These are phyloP conservation scores for Acanthococcus lagerstroemiae DNA, from an alignment of 2,888 invertebrate genomes.

Conservation along the genomic window DNA sequence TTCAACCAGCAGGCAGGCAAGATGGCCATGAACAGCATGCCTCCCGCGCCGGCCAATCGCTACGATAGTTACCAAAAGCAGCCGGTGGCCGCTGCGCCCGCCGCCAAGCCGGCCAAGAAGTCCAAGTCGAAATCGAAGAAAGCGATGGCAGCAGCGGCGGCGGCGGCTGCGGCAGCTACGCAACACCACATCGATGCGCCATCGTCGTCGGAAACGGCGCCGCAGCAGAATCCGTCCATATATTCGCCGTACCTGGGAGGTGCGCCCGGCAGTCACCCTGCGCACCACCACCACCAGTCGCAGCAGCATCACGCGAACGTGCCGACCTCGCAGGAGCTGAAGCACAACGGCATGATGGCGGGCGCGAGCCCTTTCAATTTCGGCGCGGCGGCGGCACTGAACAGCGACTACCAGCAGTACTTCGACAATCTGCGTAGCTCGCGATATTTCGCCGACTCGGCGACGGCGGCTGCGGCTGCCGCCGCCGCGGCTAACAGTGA, in stretches of 20 bases:
- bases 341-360: constrained; percentile 58
- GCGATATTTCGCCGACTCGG: constrained; percentile 38
- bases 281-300: constrained; percentile 45
- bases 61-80: not conserved
- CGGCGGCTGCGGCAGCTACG: not conserved
- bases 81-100: not conserved
- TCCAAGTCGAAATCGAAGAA: constrained; percentile 30
- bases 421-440: constrained; percentile 53
- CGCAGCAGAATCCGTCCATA: constrained; percentile 25
- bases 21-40: not conserved
- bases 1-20: not conserved
- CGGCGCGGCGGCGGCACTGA: constrained; percentile 61
- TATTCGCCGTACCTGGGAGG: constrained; percentile 8
- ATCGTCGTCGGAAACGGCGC: not conserved
- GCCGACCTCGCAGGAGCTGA: constrained; percentile 43
- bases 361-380: constrained; percentile 81
- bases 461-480: constrained; percentile 47
- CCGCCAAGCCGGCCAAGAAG: not conserved
- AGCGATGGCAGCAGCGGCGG: constrained; percentile 4
- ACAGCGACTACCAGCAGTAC: constrained; percentile 48
- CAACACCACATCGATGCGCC: too few species aligned
- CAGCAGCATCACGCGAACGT: constrained; percentile 48
- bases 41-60: not conserved
- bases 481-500: constrained; percentile 45
- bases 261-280: constrained; percentile 6